Percentiles rank a stretch among this genome's conserved stretches.
Evolutionary conservation across 1,140 invertebrate species (phyloP).

Genomic region (Liolophura sinensis): DNA sequence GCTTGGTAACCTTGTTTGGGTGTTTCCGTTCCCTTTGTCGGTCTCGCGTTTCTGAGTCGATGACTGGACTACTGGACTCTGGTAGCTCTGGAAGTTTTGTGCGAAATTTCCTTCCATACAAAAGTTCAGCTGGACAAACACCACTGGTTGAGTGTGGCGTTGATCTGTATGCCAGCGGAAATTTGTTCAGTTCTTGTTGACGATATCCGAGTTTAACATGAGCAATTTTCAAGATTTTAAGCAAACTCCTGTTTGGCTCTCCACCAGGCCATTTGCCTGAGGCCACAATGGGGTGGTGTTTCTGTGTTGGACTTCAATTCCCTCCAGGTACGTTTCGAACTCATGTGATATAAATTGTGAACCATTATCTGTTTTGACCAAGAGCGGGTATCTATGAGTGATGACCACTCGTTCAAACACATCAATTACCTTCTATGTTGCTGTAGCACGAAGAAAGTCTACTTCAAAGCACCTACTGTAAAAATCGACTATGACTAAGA

Average conservation of each 20-base stretch:
- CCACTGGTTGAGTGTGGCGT: conserved; percentile 16
- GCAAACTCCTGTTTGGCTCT: neutral
- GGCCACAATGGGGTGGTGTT: neutral
- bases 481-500: conserved; percentile 26
- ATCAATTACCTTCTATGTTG: conserved; percentile 12
- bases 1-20: conserved; percentile 15
- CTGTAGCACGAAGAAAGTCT: conserved; percentile 18
- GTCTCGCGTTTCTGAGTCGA: conserved; percentile 15
- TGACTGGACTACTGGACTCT: neutral
- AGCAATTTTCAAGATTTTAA: neutral
- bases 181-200: conserved; percentile 19
- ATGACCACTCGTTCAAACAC: conserved; percentile 17
- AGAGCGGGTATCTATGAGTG: conserved; percentile 19
- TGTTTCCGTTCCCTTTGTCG: conserved; percentile 20
- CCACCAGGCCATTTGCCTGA: neutral
- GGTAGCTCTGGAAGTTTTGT: conserved; percentile 22
- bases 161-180: conserved; percentile 12
- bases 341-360: conserved; percentile 18
- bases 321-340: conserved; percentile 12
- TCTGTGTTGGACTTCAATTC: conserved; percentile 3
- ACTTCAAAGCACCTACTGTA: conserved; percentile 25
- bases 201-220: conserved; percentile 15
- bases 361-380: conserved; percentile 21
- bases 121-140: conserved; percentile 17
- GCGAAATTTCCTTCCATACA: conserved; percentile 23